These are phyloP conservation scores for Scleropages formosus DNA, from an alignment of 2,797 vertebrate genomes.

Conservation along the genomic window DNA sequence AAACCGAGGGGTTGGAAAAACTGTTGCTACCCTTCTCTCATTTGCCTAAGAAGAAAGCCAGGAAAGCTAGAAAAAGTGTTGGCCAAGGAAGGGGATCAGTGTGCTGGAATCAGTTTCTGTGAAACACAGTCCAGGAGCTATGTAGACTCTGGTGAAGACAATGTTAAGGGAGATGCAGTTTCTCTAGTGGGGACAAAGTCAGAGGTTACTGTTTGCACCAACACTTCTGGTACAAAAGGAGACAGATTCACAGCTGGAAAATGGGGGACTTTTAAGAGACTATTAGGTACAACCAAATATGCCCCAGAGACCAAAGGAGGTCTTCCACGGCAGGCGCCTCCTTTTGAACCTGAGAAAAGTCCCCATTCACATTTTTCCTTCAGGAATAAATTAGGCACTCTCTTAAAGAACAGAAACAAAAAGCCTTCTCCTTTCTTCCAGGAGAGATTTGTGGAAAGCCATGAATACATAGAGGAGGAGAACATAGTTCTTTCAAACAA, in stretches of 20 bases:
- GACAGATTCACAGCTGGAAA: slow-evolving; percentile 44
- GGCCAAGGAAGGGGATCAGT: slow-evolving; percentile 2
- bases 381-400: slow-evolving; percentile 56
- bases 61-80: slow-evolving; percentile 41
- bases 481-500: slow-evolving; percentile 41
- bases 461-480: slow-evolving; percentile 35
- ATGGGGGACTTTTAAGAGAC: slow-evolving; percentile 64
- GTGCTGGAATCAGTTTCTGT: slow-evolving; percentile 22
- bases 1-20: slow-evolving; percentile 40
- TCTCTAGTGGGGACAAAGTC: not conserved
- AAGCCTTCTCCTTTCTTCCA: slow-evolving; percentile 40
- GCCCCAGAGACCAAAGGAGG: slow-evolving; percentile 49
- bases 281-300: slow-evolving; percentile 53
- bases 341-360: not conserved
- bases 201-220: not conserved
- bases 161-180: slow-evolving; percentile 5
- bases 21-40: slow-evolving; percentile 55
- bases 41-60: slow-evolving; percentile 70
- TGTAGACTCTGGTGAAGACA: not conserved
- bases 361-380: slow-evolving; percentile 44
- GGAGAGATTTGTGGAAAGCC: slow-evolving; percentile 30
- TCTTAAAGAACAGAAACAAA: slow-evolving; percentile 61
- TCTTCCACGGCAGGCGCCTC: slow-evolving; percentile 43
- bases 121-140: slow-evolving; percentile 35
- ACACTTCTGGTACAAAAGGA: not conserved